Evolutionary conservation across 2,113 vertebrate genomes (phyloP).

Genomic region (Rissa tridactyla): DNA sequence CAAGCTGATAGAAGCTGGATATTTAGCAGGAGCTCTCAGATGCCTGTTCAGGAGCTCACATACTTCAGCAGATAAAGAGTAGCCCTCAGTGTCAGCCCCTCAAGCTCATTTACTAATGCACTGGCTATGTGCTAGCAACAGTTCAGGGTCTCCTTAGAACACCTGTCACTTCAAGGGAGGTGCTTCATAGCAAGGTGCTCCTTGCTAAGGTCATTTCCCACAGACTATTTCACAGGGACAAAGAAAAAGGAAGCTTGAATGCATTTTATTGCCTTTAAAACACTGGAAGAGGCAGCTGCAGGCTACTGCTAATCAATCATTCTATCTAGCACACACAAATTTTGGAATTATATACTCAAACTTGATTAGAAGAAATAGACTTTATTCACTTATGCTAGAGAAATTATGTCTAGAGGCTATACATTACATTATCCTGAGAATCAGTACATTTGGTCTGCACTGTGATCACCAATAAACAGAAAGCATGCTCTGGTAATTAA

Average conservation of each 20-base stretch:
- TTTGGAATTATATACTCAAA: not conserved
- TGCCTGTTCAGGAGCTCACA: not conserved
- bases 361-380: not conserved
- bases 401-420: not conserved
- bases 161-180: not conserved
- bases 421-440: not conserved
- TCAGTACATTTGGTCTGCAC: not conserved
- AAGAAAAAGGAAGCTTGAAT: not conserved
- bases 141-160: not conserved
- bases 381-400: not conserved
- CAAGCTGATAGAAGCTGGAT: not conserved
- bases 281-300: not conserved
- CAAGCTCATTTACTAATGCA: not conserved
- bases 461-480: not conserved
- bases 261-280: not conserved
- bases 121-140: not conserved
- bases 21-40: not conserved
- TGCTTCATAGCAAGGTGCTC: not conserved
- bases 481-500: not conserved
- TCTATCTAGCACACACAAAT: not conserved
- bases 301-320: not conserved
- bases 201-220: not conserved
- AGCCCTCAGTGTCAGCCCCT: not conserved
- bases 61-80: not conserved
- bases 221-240: not conserved